Evolutionary conservation across 2,797 vertebrate genomes (phyloP), one percentile per base, ranked within the genome.

Genomic region (Adrianichthys oophorus): DNA sequence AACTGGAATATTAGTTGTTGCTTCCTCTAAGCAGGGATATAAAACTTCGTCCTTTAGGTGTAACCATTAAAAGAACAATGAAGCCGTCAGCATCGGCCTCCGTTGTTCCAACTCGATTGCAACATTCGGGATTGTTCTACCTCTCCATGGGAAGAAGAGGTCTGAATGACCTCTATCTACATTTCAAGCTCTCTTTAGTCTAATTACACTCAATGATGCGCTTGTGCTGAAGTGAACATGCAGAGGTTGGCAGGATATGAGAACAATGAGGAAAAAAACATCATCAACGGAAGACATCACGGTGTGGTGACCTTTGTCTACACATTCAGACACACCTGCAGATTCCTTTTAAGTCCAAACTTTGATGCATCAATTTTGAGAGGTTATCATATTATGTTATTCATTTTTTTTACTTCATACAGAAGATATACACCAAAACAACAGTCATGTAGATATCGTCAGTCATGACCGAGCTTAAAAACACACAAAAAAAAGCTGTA

Each of bases 1-100:
- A 37, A 62, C 48, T 13, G 12, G 41, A 29, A 66, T 48, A 47
- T 14, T 60, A 50, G 51, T 57, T 56, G 56, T 18, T 41, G 52
- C 53, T 62, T 19, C 24, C 2, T 41, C 62, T 19, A 61, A 17
- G 5, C 42, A 40, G 45, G 54, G 17, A 24, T 14, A 56, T 24
- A 47, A 66, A 79, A 65, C 69, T 66, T 46, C 47, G 54, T 46
- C 68, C 52, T 66, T 61, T 45, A 75, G 65, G 68, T 78, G 5
- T 46, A 64, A 76, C 80, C 37, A 82, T 77, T 80, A 48, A 59
- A 82, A 64, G 48, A 54, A 58, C 77, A 80, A 13, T 23, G 42
- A 82, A 82, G 79, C 68, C 41, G 1, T 17, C 46, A 24, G 62
- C 68, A 57, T 68, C 68, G 52, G 50, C 56, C 42, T 2, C 32